A percentile compares a stretch with the other conserved stretches of the same genome.
phyloP scores from a whole-genome alignment of 1,140 invertebrate genomes.

The Harlomillsia oculata region DNA sequence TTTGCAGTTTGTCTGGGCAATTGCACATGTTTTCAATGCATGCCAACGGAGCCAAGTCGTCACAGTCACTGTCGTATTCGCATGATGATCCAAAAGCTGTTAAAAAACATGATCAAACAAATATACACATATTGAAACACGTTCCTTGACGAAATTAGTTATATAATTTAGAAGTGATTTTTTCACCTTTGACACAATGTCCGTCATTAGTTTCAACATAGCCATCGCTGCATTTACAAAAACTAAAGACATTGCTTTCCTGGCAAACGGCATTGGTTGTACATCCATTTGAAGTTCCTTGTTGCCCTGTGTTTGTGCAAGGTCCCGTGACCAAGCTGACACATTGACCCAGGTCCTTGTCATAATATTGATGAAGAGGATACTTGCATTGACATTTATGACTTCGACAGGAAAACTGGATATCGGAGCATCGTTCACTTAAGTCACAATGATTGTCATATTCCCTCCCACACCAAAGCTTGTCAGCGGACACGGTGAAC shows the following conservation, averaged over 20 bases:
- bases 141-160: no score
- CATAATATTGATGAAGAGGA: conserved; percentile 13
- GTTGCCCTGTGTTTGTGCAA: background rate
- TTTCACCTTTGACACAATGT: conserved; percentile 13
- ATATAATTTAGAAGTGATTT: no score
- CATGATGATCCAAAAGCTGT: background rate
- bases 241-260: conserved; percentile 9
- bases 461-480: conserved; percentile 9
- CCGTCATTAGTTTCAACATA: conserved; percentile 18
- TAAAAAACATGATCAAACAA: background rate
- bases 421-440: conserved; percentile 14
- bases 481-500: conserved; percentile 8
- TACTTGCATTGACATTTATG: conserved; percentile 11
- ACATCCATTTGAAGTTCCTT: conserved; percentile 2
- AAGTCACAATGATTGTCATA: conserved; percentile 1
- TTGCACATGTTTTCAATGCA: conserved; percentile 11
- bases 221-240: conserved; percentile 12
- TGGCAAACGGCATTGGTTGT: conserved; percentile 15
- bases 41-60: background rate
- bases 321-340: conserved; percentile 13
- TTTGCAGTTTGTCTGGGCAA: conserved; percentile 14
- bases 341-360: conserved; percentile 5
- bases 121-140: no score
- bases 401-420: conserved; percentile 8
- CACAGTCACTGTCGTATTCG: conserved; percentile 6